Conservation (phyloP, 2,113 vertebrate species). For the Brachypteracias leptosomus region DNA sequence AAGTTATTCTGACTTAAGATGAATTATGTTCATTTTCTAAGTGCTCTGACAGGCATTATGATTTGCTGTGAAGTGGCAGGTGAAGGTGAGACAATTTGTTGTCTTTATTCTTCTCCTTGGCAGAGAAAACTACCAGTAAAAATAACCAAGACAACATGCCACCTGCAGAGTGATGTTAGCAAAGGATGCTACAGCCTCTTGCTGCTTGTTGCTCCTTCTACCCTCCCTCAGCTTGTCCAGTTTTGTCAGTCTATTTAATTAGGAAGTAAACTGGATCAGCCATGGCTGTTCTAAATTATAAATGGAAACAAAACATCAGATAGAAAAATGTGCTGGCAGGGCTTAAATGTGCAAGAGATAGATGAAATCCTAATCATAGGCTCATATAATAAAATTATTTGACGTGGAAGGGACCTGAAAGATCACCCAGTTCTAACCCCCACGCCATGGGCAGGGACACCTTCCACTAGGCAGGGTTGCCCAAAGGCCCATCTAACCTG, state of each 20-base stretch:
- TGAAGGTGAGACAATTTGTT: background rate
- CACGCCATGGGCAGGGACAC: background rate
- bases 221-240: background rate
- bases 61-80: background rate
- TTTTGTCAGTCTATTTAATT: background rate
- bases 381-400: background rate
- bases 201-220: background rate
- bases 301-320: background rate
- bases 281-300: background rate
- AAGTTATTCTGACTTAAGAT: background rate
- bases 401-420: background rate
- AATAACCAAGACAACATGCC: background rate
- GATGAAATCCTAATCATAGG: background rate
- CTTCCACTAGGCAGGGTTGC: background rate
- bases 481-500: background rate
- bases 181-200: background rate
- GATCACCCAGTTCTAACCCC: background rate
- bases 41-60: fast-evolving
- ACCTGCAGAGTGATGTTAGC: background rate
- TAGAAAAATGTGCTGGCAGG: background rate
- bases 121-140: background rate
- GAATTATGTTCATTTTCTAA: background rate
- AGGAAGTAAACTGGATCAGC: background rate
- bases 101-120: background rate
- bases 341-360: background rate